A percentile compares a stretch with the other conserved stretches of the same genome.
Evolutionary conservation across 2,797 vertebrate genomes (phyloP).

Genomic region (Acipenser ruthenus): DNA sequence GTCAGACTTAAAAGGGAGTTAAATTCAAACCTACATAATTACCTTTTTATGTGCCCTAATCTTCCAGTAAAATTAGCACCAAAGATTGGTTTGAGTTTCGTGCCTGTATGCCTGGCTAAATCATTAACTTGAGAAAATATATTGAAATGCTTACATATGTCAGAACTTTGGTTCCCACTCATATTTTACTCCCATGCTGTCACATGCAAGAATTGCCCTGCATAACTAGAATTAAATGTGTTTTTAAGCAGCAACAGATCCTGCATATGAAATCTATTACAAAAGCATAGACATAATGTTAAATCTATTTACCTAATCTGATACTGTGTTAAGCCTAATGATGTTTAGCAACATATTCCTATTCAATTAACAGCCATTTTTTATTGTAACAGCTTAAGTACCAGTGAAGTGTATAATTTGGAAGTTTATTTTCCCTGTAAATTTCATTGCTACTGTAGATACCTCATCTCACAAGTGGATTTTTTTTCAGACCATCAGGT

Average conservation of each 20-base stretch:
- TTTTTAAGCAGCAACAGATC: conserved; percentile 55
- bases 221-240: conserved; percentile 36
- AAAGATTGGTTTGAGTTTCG: conserved; percentile 38
- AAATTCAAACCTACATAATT: conserved; percentile 66
- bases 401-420: conserved; percentile 22
- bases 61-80: conserved; percentile 60
- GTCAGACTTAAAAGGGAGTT: conserved; percentile 64
- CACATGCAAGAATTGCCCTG: conserved; percentile 16
- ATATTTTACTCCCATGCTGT: not conserved
- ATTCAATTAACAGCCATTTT: conserved; percentile 53
- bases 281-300: conserved; percentile 54
- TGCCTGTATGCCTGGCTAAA: conserved; percentile 49
- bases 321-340: conserved; percentile 45
- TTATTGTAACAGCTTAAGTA: conserved; percentile 48
- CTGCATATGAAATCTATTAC: conserved; percentile 9
- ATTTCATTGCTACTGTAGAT: too few relatives aligned
- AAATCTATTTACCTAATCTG: conserved; percentile 58
- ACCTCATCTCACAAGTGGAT: too few relatives aligned
- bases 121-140: conserved; percentile 57
- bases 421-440: too few relatives aligned
- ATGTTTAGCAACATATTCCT: conserved; percentile 63
- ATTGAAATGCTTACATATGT: conserved; percentile 61
- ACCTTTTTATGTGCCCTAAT: conserved; percentile 54
- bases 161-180: conserved; percentile 9
- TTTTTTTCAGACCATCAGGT: too few relatives aligned